Base-by-base conservation (phyloP, 1,140 invertebrate species). In the Tetramorium alpestre region DNA sequence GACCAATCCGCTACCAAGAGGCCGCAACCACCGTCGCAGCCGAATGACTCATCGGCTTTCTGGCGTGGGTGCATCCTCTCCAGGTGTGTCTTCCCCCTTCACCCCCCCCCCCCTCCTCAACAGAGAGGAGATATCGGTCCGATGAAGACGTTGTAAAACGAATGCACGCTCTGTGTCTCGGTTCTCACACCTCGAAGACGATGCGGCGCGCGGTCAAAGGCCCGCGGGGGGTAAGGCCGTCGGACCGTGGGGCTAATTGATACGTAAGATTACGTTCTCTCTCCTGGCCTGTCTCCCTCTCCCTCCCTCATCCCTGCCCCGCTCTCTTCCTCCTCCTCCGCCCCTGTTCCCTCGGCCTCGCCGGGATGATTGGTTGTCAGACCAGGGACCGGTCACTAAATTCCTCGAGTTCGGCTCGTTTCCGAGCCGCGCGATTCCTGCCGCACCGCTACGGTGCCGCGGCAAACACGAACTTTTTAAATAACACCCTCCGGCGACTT, bases 221-320 rank as follows among this genome's bases (percentile, higher is more conserved):
- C 94, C 95, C 94, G 94, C 95, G 94, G 95, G 94, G 95, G 95
- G 94, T 95, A 95, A 94, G 92, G 92, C 94, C 93, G 93, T 94
- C 93, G 93, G 93, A 94, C 93, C 93, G 93, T 94, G 94, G 93
- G 94, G 93, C 95, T 95, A 95, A 95, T 95, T 95, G 95, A 95
- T 95, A 95, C 95, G 94, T 95, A 95, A 95, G 94, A 95, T 95
- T 95, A 94, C 94, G 93, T 95, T 95, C 92, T 47, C 88, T 33
- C 28, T 33, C 28, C 28, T 78, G 69, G 81, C 87, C 91, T 91
- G 92, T 62, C 85, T 69, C 70, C 58, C 69, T n/a, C 2, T 44
- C 64, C 44, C 64, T 28, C 28, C 58, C 22, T 22, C 22, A 22
- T 22, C 75, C 62, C 56, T 65, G 44, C 58, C 64, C 62, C 51